These are phyloP conservation scores for Callosobruchus maculatus DNA, from an alignment of 2,888 invertebrate genomes.

Conservation along the genomic window DNA sequence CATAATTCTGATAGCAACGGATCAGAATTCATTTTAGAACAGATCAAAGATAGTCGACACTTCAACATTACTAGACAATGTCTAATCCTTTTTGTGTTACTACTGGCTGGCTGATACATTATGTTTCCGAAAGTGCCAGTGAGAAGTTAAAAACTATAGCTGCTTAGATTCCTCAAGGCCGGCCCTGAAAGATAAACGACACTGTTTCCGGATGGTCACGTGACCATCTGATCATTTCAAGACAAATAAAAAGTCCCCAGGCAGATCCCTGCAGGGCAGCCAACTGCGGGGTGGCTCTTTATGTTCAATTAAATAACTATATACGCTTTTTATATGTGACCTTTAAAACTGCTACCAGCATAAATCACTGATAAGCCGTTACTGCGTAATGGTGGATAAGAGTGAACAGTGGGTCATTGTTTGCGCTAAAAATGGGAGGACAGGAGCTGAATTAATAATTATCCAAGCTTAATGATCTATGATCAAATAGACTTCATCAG, in stretches of 20 bases:
- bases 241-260: constrained; percentile 12
- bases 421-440: background rate
- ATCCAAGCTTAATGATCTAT: background rate
- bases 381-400: background rate
- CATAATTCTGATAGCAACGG: too few species aligned
- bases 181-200: constrained; percentile 8
- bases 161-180: background rate
- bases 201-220: constrained; percentile 12
- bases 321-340: constrained; percentile 7
- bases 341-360: background rate
- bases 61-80: too few species aligned
- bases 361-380: background rate
- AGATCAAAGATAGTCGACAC: too few species aligned
- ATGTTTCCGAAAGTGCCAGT: background rate
- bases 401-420: background rate
- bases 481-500: background rate
- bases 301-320: constrained; percentile 17
- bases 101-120: too few species aligned
- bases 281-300: constrained; percentile 12
- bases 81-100: too few species aligned
- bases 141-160: background rate
- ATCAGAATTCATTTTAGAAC: too few species aligned
- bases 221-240: constrained; percentile 16
- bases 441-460: background rate
- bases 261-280: constrained; percentile 11